Conservation (phyloP, 2,797 vertebrate species). For the Rhinichthys osculus region DNA sequence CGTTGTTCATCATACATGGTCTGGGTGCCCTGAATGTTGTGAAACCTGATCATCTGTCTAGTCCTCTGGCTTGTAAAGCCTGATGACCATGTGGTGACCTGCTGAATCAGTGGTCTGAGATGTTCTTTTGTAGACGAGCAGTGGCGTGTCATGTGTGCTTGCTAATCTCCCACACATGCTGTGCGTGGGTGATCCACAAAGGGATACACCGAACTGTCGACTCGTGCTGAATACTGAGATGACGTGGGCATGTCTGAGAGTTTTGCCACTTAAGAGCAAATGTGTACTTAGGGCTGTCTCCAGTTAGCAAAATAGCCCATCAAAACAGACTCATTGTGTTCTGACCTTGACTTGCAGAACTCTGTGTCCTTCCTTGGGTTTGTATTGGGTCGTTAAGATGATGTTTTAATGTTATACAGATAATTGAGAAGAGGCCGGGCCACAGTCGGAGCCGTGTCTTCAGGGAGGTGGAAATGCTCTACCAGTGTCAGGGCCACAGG, state of each 20-base stretch:
- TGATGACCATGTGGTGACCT: constrained; percentile 44
- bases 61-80: neutral
- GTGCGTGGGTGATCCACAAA: constrained; percentile 20
- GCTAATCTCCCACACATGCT: constrained; percentile 74
- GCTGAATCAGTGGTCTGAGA: constrained; percentile 71
- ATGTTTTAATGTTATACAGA: constrained; percentile 76
- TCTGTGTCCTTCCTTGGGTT: neutral
- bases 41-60: neutral
- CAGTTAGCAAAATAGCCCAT: constrained; percentile 5
- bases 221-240: neutral
- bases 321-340: constrained; percentile 20
- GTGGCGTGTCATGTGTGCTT: constrained; percentile 69
- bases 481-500: constrained; percentile 99
- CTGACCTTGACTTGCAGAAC: constrained; percentile 18
- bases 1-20: neutral
- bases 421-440: constrained; percentile 94
- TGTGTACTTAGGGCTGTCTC: neutral
- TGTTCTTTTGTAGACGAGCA: constrained; percentile 61
- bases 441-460: constrained; percentile 95
- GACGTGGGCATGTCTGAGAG: neutral
- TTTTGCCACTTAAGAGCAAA: neutral
- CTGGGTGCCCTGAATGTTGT: neutral
- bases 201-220: constrained; percentile 2
- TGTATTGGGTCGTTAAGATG: neutral
- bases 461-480: constrained; percentile 98